Percentiles rank a stretch among this genome's conserved stretches.
Conservation (phyloP, 2,797 vertebrate genomes). For the Scarus forsteni region DNA sequence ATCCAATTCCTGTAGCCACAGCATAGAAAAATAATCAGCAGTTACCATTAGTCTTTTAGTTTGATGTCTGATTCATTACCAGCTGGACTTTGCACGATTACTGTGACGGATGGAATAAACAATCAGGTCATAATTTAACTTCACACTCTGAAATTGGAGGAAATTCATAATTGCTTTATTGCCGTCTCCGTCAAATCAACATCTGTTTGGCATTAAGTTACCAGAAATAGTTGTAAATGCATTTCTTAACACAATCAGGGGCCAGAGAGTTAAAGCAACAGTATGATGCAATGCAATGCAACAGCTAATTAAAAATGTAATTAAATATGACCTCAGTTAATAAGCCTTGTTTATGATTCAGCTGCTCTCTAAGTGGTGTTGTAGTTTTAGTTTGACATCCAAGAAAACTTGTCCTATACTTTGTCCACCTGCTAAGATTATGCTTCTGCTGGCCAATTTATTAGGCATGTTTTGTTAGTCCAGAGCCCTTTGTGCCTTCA, state of each 20-base stretch:
- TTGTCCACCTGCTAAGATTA: no score
- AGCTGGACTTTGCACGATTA: neutral
- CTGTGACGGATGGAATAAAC: no score
- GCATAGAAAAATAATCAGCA: neutral
- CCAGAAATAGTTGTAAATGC: conserved; percentile 12
- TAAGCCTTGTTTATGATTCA: no score
- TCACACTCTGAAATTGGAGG: neutral
- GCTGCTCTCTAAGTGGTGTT: no score
- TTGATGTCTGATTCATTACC: no score
- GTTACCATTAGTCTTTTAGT: neutral
- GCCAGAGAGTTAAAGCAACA: conserved; percentile 6
- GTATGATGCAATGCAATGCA: conserved; percentile 19
- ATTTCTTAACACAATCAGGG: conserved; percentile 4
- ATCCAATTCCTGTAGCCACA: neutral
- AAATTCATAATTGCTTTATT: neutral
- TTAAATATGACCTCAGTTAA: neutral
- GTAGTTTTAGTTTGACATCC: neutral
- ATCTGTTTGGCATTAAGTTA: conserved; percentile 21
- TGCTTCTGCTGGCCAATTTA: no score
- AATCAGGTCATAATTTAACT: conserved; percentile 3
- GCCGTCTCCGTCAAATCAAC: conserved; percentile 12
- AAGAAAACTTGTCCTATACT: neutral
- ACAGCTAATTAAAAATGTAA: conserved; percentile 11
- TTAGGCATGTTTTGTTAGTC: no score
- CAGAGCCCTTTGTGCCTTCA: no score